Base-by-base conservation (phyloP, 2,797 vertebrate genomes). In the Chelonia mydas region DNA sequence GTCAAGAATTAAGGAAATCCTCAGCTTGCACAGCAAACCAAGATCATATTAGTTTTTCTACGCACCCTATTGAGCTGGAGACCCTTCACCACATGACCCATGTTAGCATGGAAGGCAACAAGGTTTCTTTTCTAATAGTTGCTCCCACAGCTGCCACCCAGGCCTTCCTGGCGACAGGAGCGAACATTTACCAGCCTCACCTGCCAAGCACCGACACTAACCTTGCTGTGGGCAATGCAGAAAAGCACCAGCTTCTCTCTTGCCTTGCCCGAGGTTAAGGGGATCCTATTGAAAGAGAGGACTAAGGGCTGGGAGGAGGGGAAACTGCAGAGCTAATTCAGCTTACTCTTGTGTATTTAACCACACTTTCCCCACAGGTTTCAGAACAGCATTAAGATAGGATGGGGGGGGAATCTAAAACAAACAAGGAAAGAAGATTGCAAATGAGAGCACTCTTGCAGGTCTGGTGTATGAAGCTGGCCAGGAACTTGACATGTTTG, bases 1-100 rank as follows among this genome's bases (percentile, higher is more conserved):
- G 37, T 0, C 6, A 17, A 0, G 0, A n/a, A 0, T 0, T 28
- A 50, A 57, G 16, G 6, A 81, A 80, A 57, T 25, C 54, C 41
- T 51, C 33, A 8, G 4, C 0, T 54, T 12, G 76, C 55, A 45
- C 9, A 5, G 61, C 28, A 55, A 45, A 45, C 3, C 51, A 68
- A 11, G 61, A 83, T 0, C 0, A 55, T 0, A 0, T 68, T 68
- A 11, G 12, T 1, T 5, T 50, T 57, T 33, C 81, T 47, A 3
- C 77, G 51, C 23, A 17, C 11, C 33, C 11, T 31, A 74, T 15
- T n/a, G 61, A 47, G 25, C 9, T 41, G 23, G 19, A 25, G 21
- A 41, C 27, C 55, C 21, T 74, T 74, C 37, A 41, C 53, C 25
- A 0, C 2, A 8, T 0, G 25, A 51, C 15, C 81, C 72, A 68